Evolutionary conservation across 2,113 vertebrate genomes (phyloP).

Genomic region (Sitta europaea): DNA sequence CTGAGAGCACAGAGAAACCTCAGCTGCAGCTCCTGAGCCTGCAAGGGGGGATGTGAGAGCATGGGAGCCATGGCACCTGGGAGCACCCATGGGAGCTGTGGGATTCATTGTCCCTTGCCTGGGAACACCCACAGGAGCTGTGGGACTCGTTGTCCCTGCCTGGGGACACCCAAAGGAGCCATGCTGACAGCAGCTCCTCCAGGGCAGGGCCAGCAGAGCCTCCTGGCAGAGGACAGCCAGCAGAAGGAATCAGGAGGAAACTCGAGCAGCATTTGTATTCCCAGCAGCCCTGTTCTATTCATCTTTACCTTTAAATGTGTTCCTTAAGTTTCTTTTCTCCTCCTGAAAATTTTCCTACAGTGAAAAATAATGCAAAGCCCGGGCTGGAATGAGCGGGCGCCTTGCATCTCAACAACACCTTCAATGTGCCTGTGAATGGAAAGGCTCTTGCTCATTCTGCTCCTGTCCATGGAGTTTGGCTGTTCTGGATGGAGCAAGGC

Average conservation of each 20-base stretch:
- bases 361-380: conserved; percentile 10
- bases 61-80: accelerated
- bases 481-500: background rate
- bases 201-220: background rate
- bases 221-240: background rate
- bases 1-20: background rate
- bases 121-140: background rate
- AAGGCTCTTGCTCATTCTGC: background rate
- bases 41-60: background rate
- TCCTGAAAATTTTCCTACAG: conserved; percentile 25
- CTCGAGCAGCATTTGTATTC: conserved; percentile 9
- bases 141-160: background rate
- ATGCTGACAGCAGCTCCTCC: background rate
- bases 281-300: background rate
- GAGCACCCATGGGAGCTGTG: accelerated
- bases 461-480: background rate
- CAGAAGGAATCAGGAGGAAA: background rate
- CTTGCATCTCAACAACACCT: conserved; percentile 8
- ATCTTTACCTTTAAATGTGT: background rate
- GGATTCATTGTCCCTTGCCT: background rate
- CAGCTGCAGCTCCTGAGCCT: background rate
- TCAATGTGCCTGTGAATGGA: conserved; percentile 10
- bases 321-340: conserved; percentile 40
- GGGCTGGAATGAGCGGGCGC: background rate
- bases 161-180: background rate